Conservation (phyloP, 2,113 vertebrate species). For the Sander vitreus region DNA sequence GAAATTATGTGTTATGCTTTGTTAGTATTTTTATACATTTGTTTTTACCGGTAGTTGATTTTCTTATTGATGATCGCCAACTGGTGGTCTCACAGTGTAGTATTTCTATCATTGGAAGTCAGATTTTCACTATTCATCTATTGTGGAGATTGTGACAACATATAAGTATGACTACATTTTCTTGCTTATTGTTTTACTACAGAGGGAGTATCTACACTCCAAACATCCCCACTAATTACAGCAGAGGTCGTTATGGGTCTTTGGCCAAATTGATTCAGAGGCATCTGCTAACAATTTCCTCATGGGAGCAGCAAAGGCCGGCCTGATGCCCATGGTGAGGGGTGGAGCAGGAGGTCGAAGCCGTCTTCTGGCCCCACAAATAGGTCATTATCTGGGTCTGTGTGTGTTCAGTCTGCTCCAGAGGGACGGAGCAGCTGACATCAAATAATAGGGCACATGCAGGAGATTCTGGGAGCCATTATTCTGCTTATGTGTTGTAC, state of each 20-base stretch:
- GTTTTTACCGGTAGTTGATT: background rate
- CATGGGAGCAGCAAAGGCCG: constrained; percentile 24
- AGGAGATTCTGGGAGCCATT: constrained; percentile 5
- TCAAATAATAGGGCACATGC: constrained; percentile 31
- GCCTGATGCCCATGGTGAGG: constrained; percentile 13
- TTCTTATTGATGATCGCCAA: background rate
- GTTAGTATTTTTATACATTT: background rate
- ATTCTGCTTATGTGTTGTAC: constrained; percentile 25
- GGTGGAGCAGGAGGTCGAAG: constrained; percentile 33
- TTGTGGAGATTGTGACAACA: background rate
- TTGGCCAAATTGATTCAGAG: constrained; percentile 71
- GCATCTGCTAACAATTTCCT: constrained; percentile 72
- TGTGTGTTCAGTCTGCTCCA: constrained; percentile 29
- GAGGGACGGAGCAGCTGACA: constrained; percentile 17
- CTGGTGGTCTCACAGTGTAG: background rate
- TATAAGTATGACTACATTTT: background rate
- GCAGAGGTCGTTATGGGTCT: constrained; percentile 60
- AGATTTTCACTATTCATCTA: background rate
- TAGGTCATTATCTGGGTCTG: constrained; percentile 45
- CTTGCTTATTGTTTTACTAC: background rate
- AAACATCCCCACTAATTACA: constrained; percentile 56
- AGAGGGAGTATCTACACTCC: constrained; percentile 14
- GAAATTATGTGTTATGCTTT: background rate
- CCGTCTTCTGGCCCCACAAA: constrained; percentile 42
- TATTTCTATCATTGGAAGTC: background rate